Base-by-base conservation (phyloP, 2,888 invertebrate species). In the Conomelus anceps region DNA sequence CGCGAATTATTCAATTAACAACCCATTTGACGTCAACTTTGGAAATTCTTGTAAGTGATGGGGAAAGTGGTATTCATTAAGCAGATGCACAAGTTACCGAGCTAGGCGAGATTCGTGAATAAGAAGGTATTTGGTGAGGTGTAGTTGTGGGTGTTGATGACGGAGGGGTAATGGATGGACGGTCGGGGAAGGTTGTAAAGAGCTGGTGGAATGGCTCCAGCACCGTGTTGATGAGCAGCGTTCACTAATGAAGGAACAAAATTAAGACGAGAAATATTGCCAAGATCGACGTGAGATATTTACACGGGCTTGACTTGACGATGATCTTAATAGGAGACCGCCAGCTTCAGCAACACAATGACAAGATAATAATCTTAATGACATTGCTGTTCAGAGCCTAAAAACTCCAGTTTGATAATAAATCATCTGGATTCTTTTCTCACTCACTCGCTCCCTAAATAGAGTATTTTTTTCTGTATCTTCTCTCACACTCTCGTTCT, bases 241-340 rank as follows among this genome's bases (percentile, higher is more conserved):
- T 63, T 63, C 63, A 63, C 86, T 86, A 86, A 86, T 86, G 23
- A 86, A 86, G 86, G 26, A 86, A 86, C 26, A 86, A 86, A 86
- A 86, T 86, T 86, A 86, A 86, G 86, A 23, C 86, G 29, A 86
- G 86, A 86, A 24, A 26, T 86, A 86, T 86, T 86, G 29, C 86
- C 22, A 24, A 86, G 86, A 86, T 86, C 86, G 86, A 86, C 86
- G 86, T 86, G 86, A 86, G 86, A 86, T 86, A 86, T 24, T 86
- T 86, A 86, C 86, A 23, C 86, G 29, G 29, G 86, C 86, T 86
- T 86, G 86, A 86, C 24, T 26, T 86, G 86, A 26, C 86, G 23
- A 23, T 29, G 29, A 86, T 86, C 86, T 23, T 86, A 86, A 86
- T 86, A 26, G 26, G 29, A 86, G 29, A 86, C 86, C 86, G 23